Conservation (phyloP, 1,140 invertebrate species). For the Ceratina japonica region DNA sequence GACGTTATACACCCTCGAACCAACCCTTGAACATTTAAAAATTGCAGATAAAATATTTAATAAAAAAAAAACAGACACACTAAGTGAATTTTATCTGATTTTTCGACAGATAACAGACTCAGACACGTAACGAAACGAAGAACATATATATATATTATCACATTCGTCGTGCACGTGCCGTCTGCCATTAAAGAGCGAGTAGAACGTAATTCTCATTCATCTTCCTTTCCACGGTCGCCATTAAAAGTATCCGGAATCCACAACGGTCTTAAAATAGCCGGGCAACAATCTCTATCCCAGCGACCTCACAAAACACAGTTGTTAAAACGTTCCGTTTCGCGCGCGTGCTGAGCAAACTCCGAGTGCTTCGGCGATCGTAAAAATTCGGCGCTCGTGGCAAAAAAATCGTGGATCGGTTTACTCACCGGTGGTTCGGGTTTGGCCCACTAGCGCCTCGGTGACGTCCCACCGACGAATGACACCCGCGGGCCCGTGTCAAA, state of each 20-base stretch:
- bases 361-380: too few species aligned
- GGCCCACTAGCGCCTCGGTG: constrained; percentile 16
- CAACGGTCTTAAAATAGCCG: background rate
- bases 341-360: background rate
- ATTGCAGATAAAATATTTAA: too few species aligned
- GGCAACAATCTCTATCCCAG: background rate
- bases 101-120: too few species aligned
- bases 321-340: background rate
- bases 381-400: background rate
- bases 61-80: too few species aligned
- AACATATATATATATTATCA: too few species aligned
- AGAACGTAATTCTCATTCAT: background rate
- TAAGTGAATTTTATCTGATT: too few species aligned
- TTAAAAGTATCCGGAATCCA: background rate
- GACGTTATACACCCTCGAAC: too few species aligned
- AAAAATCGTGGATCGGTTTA: background rate
- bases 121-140: too few species aligned
- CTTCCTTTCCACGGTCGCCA: background rate
- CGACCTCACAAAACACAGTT: background rate
- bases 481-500: constrained; percentile 4
- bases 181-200: too few species aligned
- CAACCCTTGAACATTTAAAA: too few species aligned
- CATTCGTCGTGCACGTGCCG: too few species aligned
- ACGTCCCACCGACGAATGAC: constrained; percentile 54
- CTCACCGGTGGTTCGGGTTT: constrained; percentile 43